A percentile compares a stretch with the other conserved stretches of the same genome.
phyloP scores from a whole-genome alignment of 2,113 vertebrate genomes.

The Ptychochromis oligacanthus region DNA sequence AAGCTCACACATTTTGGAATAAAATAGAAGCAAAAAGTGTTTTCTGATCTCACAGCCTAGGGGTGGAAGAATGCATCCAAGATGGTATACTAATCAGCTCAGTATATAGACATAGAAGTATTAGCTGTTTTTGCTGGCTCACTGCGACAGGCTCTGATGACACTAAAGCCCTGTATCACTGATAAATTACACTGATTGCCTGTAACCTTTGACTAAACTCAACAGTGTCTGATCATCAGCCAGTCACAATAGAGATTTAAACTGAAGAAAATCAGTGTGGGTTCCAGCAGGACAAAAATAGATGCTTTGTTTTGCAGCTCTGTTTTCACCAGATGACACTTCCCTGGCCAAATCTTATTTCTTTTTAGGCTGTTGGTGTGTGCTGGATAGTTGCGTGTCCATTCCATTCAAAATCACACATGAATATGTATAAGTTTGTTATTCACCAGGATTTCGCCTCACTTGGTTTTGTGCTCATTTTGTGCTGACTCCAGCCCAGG shows the following conservation, averaged over 20 bases:
- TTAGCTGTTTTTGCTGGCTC: slow-evolving; percentile 38
- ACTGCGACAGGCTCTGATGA: slow-evolving; percentile 41
- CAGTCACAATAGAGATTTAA: slow-evolving; percentile 51
- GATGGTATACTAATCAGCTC: slow-evolving; percentile 29
- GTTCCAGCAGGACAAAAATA: slow-evolving; percentile 50
- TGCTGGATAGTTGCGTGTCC: neutral
- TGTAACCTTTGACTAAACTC: slow-evolving; percentile 64
- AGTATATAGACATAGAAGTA: slow-evolving; percentile 13
- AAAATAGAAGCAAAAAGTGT: neutral
- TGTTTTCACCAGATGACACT: slow-evolving; percentile 20
- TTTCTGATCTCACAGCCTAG: slow-evolving; percentile 32
- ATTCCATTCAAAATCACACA: slow-evolving; percentile 24
- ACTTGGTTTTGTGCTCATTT: slow-evolving; percentile 26
- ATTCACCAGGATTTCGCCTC: slow-evolving; percentile 10
- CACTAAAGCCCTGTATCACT: slow-evolving; percentile 56
- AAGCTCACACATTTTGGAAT: slow-evolving; percentile 24
- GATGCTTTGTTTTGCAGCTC: slow-evolving; percentile 37
- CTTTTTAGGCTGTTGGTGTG: neutral
- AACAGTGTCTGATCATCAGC: slow-evolving; percentile 60
- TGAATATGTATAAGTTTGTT: slow-evolving; percentile 37
- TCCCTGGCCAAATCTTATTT: slow-evolving; percentile 3
- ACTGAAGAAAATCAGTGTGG: slow-evolving; percentile 56
- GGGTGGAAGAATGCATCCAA: slow-evolving; percentile 13
- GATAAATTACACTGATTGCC: slow-evolving; percentile 67
- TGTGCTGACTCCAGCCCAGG: slow-evolving; percentile 22